Base-by-base conservation (phyloP, 2,888 invertebrate species). In the Unio delphinus region DNA sequence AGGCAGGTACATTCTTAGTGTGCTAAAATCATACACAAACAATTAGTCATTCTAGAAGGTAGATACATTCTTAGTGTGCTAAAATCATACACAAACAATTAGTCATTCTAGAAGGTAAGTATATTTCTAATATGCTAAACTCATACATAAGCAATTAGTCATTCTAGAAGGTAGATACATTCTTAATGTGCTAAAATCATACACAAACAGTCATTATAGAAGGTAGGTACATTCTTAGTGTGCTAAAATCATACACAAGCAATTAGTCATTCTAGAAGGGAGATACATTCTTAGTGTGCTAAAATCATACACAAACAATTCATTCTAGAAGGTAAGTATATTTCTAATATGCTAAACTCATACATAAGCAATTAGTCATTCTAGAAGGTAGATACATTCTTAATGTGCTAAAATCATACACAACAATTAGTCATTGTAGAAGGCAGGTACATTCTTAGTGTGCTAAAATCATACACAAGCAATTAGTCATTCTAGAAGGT, bases 241-340 rank as follows among this genome's bases (percentile, higher is more conserved):
- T 34, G 34, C 34, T 88, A 96, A 97, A 89, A 97, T 97, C 79
- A 69, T 23, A 0, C 95, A 95, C 2, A 92, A 59, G n/a, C 97
- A 97, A 90, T 91, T 96, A 61, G 93, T 94, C 66, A 92, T 97
- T 57, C 94, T 97, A 82, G 95, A 96, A 92, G 95, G 95, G 95
- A 90, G 69, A 57, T n/a, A 23, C 54, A 45, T 0, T 45, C 15
- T 45, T 45, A 45, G 0, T 45, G 4, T 45, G 34, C 34, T 88
- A 96, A 97, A 89, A 97, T 97, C 79, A 23, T 23, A 69, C 95
- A 95, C 2, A 92, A 95, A 59, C 97, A 97, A 90, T 91, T 96
- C 66, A 92, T 97, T 57, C 94, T 97, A 82, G 95, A 96, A 92
- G 95, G 95, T 95, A 90, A 68, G 57, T n/a, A 23, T 30, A 45